phyloP scores from a whole-genome alignment of 1,140 invertebrate species.

The Caenorhabditis remanei region DNA sequence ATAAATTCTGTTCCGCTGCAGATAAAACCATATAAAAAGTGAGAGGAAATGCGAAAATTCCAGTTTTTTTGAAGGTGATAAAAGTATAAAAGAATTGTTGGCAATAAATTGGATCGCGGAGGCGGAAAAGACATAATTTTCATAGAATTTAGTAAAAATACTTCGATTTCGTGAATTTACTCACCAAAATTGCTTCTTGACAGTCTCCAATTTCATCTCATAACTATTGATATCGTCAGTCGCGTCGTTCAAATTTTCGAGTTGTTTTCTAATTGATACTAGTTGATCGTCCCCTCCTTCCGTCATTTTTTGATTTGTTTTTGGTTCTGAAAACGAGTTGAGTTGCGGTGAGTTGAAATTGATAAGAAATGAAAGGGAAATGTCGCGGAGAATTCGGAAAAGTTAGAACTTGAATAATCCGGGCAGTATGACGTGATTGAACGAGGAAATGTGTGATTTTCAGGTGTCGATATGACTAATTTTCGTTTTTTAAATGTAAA shows the following conservation, averaged over 20 bases:
- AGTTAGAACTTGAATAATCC: background rate
- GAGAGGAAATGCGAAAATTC: background rate
- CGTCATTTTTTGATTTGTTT: constrained; percentile 7
- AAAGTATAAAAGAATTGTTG: background rate
- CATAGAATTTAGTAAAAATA: too few species aligned
- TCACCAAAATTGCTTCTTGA: constrained; percentile 30
- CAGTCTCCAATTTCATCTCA: constrained; percentile 36
- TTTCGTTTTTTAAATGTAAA: too few species aligned
- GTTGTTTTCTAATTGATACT: constrained; percentile 41
- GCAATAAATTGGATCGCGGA: too few species aligned
- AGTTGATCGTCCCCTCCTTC: constrained; percentile 34
- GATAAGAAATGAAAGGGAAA: background rate
- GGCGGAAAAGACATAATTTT: too few species aligned
- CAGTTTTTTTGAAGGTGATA: constrained; percentile 15
- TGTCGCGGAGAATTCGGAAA: background rate
- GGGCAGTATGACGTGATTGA: too few species aligned
- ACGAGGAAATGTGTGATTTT: too few species aligned
- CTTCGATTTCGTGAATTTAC: background rate
- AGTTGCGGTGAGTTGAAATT: too few species aligned
- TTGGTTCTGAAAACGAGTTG: background rate
- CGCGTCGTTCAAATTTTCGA: constrained; percentile 34
- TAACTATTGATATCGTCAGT: constrained; percentile 46
- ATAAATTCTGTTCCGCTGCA: background rate
- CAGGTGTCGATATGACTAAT: too few species aligned
- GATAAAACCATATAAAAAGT: background rate